Base-by-base conservation (phyloP, 2,888 invertebrate species). In the Cephus rjabovi region DNA sequence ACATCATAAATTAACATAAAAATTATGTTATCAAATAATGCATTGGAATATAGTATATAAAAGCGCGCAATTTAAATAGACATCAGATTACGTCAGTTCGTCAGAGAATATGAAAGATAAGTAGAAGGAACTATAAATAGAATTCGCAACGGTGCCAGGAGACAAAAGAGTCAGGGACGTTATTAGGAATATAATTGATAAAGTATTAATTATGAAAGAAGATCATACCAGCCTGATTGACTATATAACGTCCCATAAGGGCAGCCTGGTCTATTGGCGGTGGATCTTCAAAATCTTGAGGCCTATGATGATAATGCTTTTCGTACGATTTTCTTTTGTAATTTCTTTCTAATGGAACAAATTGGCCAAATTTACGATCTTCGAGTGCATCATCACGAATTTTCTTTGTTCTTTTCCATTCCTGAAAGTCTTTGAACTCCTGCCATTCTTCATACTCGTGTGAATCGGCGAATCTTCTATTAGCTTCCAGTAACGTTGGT, bases 241-340 rank as follows among this genome's bases (percentile, higher is more conserved):
- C 93, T 74, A 96, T 94, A 86, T 95, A 96, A 93, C 96, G 93
- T 12, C 95, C 96, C 95, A 95, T 95, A 78, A 94, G 92, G 11
- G 95, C 94, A 30, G 93, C 90, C 84, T 95, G 92, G 40, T 93
- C 92, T 79, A 94, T 94, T 75, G 94, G 94, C 6, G 95, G 95
- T 11, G 95, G 95, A 78, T 90, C 92, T 2, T 56, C 6, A 9
- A 56, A 56, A 56, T 23, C 56, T 56, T 9, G 56, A 9, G 56
- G 15, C 23, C 56, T 56, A 15, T 23, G 56, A 56, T 23, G 23
- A 11, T 78, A 40, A 31, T 34, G 4, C 69, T 77, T 74, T 73
- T 15, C 56, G 35, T 12, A 75, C 69, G 71, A 40, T 12, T 69
- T 37, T 30, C 30, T 74, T 56, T 15, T 23, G n/a, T 75, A n/a